Conservation (phyloP, 2,113 vertebrate species). For the Gallinago paraguaiae region DNA sequence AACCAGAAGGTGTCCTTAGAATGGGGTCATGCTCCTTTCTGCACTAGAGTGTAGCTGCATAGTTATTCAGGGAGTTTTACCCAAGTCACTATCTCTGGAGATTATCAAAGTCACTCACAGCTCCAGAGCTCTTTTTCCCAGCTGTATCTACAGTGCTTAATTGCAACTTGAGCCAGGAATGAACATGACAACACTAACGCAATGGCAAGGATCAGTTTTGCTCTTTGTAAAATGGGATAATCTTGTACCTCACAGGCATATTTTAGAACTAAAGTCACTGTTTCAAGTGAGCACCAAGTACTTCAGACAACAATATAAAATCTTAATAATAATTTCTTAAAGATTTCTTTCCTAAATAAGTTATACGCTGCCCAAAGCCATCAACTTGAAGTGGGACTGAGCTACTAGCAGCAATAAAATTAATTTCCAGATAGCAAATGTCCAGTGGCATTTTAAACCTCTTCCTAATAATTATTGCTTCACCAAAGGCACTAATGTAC, state of each 20-base stretch:
- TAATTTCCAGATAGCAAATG: not conserved
- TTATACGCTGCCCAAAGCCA: not conserved
- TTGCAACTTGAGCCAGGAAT: not conserved
- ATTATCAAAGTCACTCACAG: not conserved
- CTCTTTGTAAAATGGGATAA: not conserved
- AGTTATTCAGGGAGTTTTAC: not conserved
- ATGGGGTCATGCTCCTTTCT: not conserved
- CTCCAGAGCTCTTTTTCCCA: not conserved
- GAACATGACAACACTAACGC: not conserved
- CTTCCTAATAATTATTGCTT: not conserved
- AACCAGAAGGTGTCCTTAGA: not conserved
- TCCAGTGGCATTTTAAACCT: not conserved
- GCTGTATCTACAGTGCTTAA: not conserved
- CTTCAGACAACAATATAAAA: not conserved
- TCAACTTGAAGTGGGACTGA: not conserved
- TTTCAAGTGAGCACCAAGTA: not conserved
- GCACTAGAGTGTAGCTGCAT: not conserved
- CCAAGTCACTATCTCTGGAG: not conserved
- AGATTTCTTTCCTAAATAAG: not conserved
- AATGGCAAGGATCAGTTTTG: not conserved
- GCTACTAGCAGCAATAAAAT: not conserved
- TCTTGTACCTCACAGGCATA: not conserved
- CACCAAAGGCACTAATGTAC: not conserved
- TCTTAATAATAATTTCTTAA: not conserved
- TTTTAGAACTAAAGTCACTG: not conserved